These are phyloP conservation scores for Diabrotica undecimpunctata DNA, from an alignment of 1,140 invertebrate genomes.

Conservation along the genomic window DNA sequence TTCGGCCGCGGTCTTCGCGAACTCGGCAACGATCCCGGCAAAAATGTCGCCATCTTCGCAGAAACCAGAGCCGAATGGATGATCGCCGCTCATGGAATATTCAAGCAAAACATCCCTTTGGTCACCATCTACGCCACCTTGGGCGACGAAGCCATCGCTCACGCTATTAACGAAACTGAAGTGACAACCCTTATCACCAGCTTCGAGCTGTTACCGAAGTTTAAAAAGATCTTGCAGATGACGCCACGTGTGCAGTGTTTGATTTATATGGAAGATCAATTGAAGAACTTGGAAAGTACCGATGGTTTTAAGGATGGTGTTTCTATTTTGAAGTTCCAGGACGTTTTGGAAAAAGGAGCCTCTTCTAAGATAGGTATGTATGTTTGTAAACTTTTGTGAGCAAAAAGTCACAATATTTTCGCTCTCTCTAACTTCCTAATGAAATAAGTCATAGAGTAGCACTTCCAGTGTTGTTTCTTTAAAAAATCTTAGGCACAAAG, in stretches of 20 bases:
- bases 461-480: too few relatives aligned
- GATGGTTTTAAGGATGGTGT: constrained; percentile 65
- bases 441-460: too few relatives aligned
- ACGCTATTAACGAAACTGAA: constrained; percentile 96
- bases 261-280: constrained; percentile 86
- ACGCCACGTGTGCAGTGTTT: constrained; percentile 71
- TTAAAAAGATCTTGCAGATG: constrained; percentile 70
- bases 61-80: constrained; percentile 98
- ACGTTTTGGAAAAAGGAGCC: constrained; percentile 52
- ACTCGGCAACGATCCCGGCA: constrained; percentile 52
- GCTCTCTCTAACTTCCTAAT: too few relatives aligned
- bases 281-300: constrained; percentile 61
- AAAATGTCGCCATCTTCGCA: constrained; percentile 87
- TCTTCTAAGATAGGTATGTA: constrained; percentile 42
- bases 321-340: constrained; percentile 61
- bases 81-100: constrained; percentile 88
- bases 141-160: constrained; percentile 92
- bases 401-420: not conserved
- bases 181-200: constrained; percentile 86
- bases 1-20: constrained; percentile 78
- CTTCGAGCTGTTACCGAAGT: constrained; percentile 84
- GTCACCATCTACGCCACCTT: constrained; percentile 96
- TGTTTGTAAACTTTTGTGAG: not conserved
- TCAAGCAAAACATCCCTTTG: constrained; percentile 89
- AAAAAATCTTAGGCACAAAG: too few relatives aligned